Evolutionary conservation across 2,797 vertebrate genomes (phyloP), one percentile per base, ranked within the genome.

Genomic region (Eutrigla gurnardus): DNA sequence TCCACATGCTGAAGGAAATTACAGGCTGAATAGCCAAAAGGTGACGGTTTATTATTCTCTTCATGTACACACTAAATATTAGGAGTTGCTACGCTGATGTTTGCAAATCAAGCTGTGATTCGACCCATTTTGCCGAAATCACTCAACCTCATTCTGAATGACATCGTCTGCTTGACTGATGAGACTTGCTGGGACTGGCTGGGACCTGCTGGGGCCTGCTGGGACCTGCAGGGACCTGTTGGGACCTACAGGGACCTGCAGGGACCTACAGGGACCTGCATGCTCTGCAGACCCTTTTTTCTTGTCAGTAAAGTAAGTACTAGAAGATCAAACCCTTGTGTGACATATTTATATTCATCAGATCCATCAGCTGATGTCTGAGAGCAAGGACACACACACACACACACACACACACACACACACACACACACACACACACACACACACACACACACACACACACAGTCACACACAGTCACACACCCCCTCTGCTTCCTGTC

Each of bases 281-380:
- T 64, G 68, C 76, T 72, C 77, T 42, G 70, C 73, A 53, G 67
- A 61, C 73, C 70, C 70, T 70, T 70, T 69, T 65, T 70, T 70
- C 66, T 65, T 67, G 59, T 65, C 75, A 75, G 62, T 39, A 66
- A 88, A 76, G 80, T 11, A 0, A 78, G 53, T 73, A 66, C 60
- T 42, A 76, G 25, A 66, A 75, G 64, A 78, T 73, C 55, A 36
- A 80, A 75, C 54, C 49, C 42, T 70, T 40, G 65, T 83, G 69
- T 72, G 35, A 73, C 77, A 89, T 63, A 83, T 69, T 83, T 65
- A 74, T 65, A 83, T 69, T 82, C 71, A 72, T 75, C 78, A 70
- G 55, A 72, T 79, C 74, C 71, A 80, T 86, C 73, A 82, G 73
- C 75, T 79, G 73, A 85, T 78, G 75, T 85, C 70, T 81, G 76